These are phyloP conservation scores for Acanthisitta chloris DNA, from an alignment of 2,113 vertebrate genomes.

Conservation along the genomic window DNA sequence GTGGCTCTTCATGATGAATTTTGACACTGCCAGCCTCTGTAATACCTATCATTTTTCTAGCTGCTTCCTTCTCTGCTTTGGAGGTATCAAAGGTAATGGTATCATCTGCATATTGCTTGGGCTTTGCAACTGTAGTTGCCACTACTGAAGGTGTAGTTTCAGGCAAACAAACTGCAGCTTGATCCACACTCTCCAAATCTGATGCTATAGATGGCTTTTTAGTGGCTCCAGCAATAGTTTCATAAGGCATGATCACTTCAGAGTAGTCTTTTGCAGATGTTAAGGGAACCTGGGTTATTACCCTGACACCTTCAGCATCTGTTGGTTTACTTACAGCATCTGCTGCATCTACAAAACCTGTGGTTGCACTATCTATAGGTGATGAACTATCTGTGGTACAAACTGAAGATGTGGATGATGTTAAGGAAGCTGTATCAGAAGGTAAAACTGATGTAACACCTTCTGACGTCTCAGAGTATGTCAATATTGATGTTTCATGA, in stretches of 20 bases:
- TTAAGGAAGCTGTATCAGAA: constrained; percentile 77
- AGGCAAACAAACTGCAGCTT: constrained; percentile 75
- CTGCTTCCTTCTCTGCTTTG: constrained; percentile 43
- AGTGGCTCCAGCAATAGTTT: neutral
- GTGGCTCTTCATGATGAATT: constrained; percentile 62
- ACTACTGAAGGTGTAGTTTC: constrained; percentile 57
- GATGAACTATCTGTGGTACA: constrained; percentile 82
- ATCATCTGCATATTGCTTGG: constrained; percentile 2
- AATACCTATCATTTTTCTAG: constrained; percentile 42
- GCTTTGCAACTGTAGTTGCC: neutral
- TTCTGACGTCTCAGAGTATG: constrained; percentile 78
- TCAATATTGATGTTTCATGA: constrained; percentile 83
- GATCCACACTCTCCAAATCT: constrained; percentile 58
- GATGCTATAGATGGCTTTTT: neutral
- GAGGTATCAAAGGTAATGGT: constrained; percentile 2
- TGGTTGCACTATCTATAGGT: constrained; percentile 72
- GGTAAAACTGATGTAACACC: constrained; percentile 70
- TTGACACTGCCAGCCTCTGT: constrained; percentile 37
- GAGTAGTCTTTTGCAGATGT: constrained; percentile 54
- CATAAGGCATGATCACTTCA: constrained; percentile 55
- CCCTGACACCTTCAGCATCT: constrained; percentile 56
- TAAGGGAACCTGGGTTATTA: constrained; percentile 46
- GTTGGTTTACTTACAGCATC: constrained; percentile 45
- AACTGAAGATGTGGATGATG: constrained; percentile 82
- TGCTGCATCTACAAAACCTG: constrained; percentile 43